Evolutionary conservation across 2,888 invertebrate species (phyloP).

Genomic region (Cantharis rufa): DNA sequence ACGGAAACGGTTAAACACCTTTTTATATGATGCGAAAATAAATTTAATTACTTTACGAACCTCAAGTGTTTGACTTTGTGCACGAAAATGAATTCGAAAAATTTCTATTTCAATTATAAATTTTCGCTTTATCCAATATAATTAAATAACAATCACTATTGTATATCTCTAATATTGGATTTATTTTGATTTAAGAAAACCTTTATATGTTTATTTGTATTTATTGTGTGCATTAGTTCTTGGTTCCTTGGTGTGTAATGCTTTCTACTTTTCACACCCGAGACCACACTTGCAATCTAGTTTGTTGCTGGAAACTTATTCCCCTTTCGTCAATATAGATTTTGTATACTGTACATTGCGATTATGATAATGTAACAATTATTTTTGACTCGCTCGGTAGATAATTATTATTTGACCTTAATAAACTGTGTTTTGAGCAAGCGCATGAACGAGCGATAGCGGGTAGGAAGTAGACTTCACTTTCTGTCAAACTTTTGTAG

Average conservation of each 20-base stretch:
- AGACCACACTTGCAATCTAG: neutral
- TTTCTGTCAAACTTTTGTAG: too few relatives aligned
- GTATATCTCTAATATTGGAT: neutral
- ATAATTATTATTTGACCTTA: too few relatives aligned
- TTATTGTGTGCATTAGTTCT: conserved; percentile 2
- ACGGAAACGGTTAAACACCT: neutral
- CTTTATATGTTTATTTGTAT: neutral
- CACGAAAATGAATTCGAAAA: neutral
- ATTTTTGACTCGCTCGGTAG: too few relatives aligned
- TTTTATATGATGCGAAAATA: neutral
- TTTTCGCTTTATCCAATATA: neutral
- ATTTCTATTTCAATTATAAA: neutral
- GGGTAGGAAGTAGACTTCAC: too few relatives aligned
- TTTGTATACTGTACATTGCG: neutral
- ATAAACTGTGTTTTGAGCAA: too few relatives aligned
- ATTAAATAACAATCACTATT: neutral
- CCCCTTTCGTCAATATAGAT: neutral
- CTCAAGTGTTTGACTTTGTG: neutral
- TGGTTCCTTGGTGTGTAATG: neutral
- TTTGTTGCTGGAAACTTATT: neutral
- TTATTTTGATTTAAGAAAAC: neutral
- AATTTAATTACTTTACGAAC: neutral
- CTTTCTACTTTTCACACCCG: neutral
- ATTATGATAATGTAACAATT: too few relatives aligned
- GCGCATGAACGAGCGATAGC: too few relatives aligned